Evolutionary conservation across 2,113 vertebrate genomes (phyloP), one percentile per base, ranked within the genome.

Genomic region (Pongo pygmaeus): DNA sequence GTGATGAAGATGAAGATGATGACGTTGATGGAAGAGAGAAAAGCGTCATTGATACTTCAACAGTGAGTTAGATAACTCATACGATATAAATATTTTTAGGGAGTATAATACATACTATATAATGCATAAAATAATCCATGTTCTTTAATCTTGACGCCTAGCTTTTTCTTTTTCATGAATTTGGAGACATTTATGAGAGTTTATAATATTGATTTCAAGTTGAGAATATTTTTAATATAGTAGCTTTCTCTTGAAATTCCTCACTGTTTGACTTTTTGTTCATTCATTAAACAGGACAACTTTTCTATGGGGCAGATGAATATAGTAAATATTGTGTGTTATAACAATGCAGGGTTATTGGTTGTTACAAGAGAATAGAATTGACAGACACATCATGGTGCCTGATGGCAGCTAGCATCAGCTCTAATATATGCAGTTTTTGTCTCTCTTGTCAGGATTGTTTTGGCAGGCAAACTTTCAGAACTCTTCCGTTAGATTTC

Each of bases 1-100:
- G 99, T 80, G 99, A 99, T 96, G 99, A 99, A 96, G 99, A 99
- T 32, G 99, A 99, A 18, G 99, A 99, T 0, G 99, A 99, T 17
- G 99, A 99, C 74, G 98, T 98, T 92, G 99, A 99, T n/a, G 99
- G 99, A 96, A 99, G 99, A 98, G 99, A 99, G 97, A 99, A 99
- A 98, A 99, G 99, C 96, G 98, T 99, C 97, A 99, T 99, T 96
- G 99, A 99, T 98, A 99, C 99, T 0, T 99, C 99, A 98, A 99
- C 99, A 75, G 99, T 99, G 98, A 99, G 99, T 98, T 97, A 89
- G 96, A 97, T 98, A 98, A 96, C 96, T 91, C 48, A 89, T 22
- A 89, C 97, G 97, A 97, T 98, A 97, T 97, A 97, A 98, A 96
- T 97, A 89, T 84, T 90, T 96, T 92, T 87, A 93, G 20, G 23